Base-by-base conservation (phyloP, 2,797 vertebrate genomes). In the Aldrovandia affinis region DNA sequence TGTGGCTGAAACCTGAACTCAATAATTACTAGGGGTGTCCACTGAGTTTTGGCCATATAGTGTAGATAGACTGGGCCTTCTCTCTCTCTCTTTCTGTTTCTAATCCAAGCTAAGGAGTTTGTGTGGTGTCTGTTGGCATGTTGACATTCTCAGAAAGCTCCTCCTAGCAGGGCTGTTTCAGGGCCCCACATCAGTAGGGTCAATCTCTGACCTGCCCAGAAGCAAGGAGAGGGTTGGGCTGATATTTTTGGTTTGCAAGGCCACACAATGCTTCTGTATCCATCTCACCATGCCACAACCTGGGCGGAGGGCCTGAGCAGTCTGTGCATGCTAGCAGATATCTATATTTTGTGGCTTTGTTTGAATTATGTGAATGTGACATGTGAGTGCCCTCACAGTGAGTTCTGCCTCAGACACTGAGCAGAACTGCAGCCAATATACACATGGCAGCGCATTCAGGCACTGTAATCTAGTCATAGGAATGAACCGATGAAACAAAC, bases 321-420 rank as follows among this genome's bases (percentile, higher is more conserved):
- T 36, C 30, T 80, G 36, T 47, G 30, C 9, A 12, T 15, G 54
- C 83, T 83, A 30, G 78, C 57, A 63, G 61, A 81, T 50, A 83
- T 86, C 61, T 81, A 57, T 81, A 83, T 83, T 83, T 83, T 86
- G 85, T 77, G 85, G 78, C 55, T 83, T 81, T 83, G 52, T 80
- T 81, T 61, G 65, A 28, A 75, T 75, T 54, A 75, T 70, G 50
- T 81, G 65, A 86, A 77, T 83, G 22, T 83, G 25, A 78, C 78
- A 61, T 83, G 77, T 44, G 33, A 33, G 12, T 12, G 30, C n/a
- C 77, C 36, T 28, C n/a, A 77, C 61, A 78, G 59, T 33, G 9
- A 42, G 61, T 30, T 50, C 78, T 73, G 61, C 63, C 75, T 75
- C 50, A 75, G 82, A 80, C 82, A 52, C 61, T 55, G 59, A 63